Conservation (phyloP, 2,888 invertebrate species). For the Oscheius sp. region DNA sequence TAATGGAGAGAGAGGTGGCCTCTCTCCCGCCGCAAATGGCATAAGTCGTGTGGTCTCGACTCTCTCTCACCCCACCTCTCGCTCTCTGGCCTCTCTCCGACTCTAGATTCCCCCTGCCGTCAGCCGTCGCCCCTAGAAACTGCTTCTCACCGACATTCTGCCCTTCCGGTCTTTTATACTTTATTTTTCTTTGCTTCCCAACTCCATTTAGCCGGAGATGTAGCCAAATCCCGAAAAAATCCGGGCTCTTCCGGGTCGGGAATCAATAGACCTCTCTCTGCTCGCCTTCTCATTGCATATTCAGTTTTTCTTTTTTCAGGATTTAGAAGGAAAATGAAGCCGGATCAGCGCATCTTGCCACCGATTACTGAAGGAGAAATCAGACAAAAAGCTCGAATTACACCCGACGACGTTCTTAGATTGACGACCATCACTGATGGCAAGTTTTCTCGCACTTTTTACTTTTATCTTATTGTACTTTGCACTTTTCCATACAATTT, state of each 20-base stretch:
- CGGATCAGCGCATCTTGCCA: conserved; percentile 27
- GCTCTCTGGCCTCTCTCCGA: neutral
- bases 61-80: neutral
- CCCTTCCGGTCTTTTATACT: neutral
- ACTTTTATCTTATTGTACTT: too few species aligned
- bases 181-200: too few species aligned
- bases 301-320: neutral
- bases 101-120: neutral
- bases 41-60: conserved; percentile 6
- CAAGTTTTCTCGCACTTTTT: too few species aligned
- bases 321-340: conserved; percentile 21
- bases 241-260: too few species aligned
- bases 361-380: conserved; percentile 41
- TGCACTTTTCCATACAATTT: too few species aligned
- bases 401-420: conserved; percentile 45
- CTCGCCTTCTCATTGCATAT: neutral
- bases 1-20: too few species aligned
- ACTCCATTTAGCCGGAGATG: too few species aligned
- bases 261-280: conserved; percentile 2
- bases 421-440: conserved; percentile 42
- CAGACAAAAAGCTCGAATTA: conserved; percentile 31
- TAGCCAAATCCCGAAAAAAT: too few species aligned
- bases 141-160: conserved; percentile 1
- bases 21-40: conserved; percentile 12
- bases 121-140: conserved; percentile 25